Base-by-base conservation (phyloP, 1,140 invertebrate species). In the Dryas iulia region DNA sequence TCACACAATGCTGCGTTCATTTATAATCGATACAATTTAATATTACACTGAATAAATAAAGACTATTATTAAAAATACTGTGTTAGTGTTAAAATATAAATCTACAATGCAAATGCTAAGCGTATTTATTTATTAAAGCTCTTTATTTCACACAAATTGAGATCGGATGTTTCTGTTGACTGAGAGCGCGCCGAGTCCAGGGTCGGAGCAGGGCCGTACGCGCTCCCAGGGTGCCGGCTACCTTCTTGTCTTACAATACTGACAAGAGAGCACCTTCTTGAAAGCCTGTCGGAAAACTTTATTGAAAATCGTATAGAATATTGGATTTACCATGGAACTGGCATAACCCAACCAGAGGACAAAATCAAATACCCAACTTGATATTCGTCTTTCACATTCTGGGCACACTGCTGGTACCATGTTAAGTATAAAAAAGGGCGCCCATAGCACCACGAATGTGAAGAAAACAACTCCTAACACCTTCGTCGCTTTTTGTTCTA, bases 291-390 rank as follows among this genome's bases (percentile, higher is more conserved):
- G 92, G 87, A 98, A 98, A 33, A 97, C 96, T 84, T 97, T 97
- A 90, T 98, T 98, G 91, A 98, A 98, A 68, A 98, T 97, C 1
- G 97, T 98, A 86, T 98, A 98, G 89, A 98, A 98, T 71, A 98
- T 97, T 0, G 97, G 97, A 92, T 98, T 98, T 10, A 98, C 96
- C 95, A 97, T 97, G 2, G 97, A 98, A 77, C 96, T 98, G 28
- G 97, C 95, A 87, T 98, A 98, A 35, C 98, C 98, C 30, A 98
- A 91, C 98, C 97, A 98, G 12, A 96, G 96, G 21, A 96, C 96
- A 53, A 97, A 94, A 81, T 97, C 95, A 77, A 98, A 96, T 26
- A 98, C 95, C 92, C 95, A 96, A 65, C 94, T 94, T 21, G 94
- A 93, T 54, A 97, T 95, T 26, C 94, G 89, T 28, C 94, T 93